Evolutionary conservation across 2,113 vertebrate genomes (phyloP).

Genomic region (Eretmochelys imbricata): DNA sequence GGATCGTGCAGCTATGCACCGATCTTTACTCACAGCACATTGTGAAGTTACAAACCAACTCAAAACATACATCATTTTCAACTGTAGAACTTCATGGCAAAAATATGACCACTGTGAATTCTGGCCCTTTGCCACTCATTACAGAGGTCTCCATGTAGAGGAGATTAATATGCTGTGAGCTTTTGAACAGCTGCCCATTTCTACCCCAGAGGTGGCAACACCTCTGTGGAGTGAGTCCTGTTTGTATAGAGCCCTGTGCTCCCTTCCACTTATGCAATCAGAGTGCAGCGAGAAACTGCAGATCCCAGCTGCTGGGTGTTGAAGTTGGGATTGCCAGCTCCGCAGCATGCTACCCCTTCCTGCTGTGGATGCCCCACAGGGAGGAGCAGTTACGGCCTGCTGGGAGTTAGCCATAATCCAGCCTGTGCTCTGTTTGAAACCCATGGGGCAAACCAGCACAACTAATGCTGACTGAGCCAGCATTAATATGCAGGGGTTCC

Average conservation of each 20-base stretch:
- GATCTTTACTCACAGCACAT: background rate
- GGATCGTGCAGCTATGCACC: background rate
- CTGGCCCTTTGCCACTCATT: accelerated
- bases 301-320: background rate
- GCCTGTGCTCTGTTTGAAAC: background rate
- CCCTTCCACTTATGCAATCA: background rate
- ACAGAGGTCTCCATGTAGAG: background rate
- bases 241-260: background rate
- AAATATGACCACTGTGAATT: background rate
- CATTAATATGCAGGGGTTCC: background rate
- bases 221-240: background rate
- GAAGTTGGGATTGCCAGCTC: background rate
- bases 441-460: background rate
- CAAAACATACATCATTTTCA: background rate
- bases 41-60: background rate
- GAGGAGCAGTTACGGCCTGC: background rate
- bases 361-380: background rate
- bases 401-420: background rate
- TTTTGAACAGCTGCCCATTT: background rate
- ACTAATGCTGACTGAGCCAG: background rate
- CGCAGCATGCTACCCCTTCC: background rate
- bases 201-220: background rate
- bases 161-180: background rate
- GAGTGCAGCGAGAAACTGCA: too few species aligned
- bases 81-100: background rate